Evolutionary conservation across 2,113 vertebrate genomes (phyloP), one percentile per base, ranked within the genome.

Genomic region (Tetraodon nigroviridis): DNA sequence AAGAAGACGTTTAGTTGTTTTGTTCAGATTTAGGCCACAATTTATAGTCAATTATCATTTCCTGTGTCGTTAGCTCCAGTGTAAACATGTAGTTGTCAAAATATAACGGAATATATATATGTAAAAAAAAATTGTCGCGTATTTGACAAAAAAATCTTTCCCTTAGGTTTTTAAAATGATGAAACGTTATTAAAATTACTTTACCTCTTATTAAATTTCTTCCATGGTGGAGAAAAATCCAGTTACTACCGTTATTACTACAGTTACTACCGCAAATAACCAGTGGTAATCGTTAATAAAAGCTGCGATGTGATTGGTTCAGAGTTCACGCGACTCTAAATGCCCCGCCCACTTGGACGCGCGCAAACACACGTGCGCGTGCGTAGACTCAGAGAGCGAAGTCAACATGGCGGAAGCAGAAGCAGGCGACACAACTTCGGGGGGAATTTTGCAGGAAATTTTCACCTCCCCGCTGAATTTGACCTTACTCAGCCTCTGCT

Each of bases 381-480:
- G 32, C 32, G 32, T 37, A 37, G 32, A 12, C 8, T 2, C 8
- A 37, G 32, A 5, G 22, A 27, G 5, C 49, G 20, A 21, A 71
- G 1, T 58, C 70, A 91, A 90, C 85, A 92, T 91, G 82, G 91
- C 91, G 37, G 88, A 90, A 51, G 56, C 37, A 5, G 85, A 87
- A 44, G 86, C 63, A 18, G 74, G 71, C 83, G 89, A 91, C 37
- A 7, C 75, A 71, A 90, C 53, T 85, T 82, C 90, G 41, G 91
- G 89, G 1, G 92, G 94, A 3, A 84, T 98, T 67, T 79, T 97
- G 37, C 86, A 92, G 64, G 96, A 97, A 81, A 92, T 98, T 49
- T 92, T 95, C 62, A 92, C 94, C 4, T 95, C 95, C 0, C 96
- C 95, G 20, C 83, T 97, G 20, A 98, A 98, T 75, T 82, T 98